These are phyloP conservation scores for Phoebastria nigripes DNA, from an alignment of 2,797 vertebrate genomes.

Conservation along the genomic window DNA sequence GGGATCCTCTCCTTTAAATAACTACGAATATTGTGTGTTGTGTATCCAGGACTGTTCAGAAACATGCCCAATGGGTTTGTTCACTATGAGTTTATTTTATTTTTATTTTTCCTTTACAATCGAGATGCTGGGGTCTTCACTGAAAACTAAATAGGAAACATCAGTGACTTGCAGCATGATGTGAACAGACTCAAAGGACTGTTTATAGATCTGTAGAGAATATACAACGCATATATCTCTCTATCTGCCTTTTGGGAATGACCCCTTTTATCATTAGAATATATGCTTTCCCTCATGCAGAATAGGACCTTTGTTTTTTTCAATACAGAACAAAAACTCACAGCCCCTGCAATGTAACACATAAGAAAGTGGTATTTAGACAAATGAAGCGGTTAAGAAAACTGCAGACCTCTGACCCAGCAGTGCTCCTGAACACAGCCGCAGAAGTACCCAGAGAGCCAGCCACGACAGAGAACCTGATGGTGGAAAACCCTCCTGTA, in stretches of 20 bases:
- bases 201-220: not conserved
- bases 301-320: not conserved
- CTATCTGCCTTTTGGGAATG: not conserved
- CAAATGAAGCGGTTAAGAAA: not conserved
- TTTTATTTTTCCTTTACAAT: slow-evolving; percentile 16
- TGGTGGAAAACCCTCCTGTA: not conserved
- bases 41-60: not conserved
- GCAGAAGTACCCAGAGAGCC: not conserved
- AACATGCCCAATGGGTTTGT: not conserved
- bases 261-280: not conserved
- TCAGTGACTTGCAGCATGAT: not conserved
- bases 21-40: not conserved
- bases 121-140: not conserved
- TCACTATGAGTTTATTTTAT: not conserved
- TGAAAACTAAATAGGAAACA: slow-evolving; percentile 34
- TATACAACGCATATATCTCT: not conserved
- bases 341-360: not conserved
- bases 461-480: not conserved
- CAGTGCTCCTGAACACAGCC: not conserved
- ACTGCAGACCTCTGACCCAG: not conserved
- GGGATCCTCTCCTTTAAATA: not conserved
- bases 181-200: not conserved
- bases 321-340: not conserved
- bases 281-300: not conserved
- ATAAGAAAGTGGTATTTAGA: not conserved